Evolutionary conservation across 1,140 invertebrate species (phyloP).

Genomic region (Papilio xuthus): DNA sequence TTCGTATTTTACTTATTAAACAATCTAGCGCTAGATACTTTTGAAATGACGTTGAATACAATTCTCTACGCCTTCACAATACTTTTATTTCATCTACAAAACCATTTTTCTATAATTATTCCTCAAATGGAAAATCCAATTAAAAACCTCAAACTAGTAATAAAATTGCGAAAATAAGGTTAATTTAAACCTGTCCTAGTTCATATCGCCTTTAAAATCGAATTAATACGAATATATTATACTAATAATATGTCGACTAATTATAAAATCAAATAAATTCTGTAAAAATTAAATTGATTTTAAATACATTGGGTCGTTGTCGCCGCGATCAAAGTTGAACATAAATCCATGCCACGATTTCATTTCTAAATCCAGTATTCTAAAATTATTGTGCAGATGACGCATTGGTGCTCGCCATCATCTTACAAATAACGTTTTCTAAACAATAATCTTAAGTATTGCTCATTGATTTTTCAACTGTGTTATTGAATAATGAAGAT

Average conservation of each 20-base stretch:
- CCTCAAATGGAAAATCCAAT: conserved; percentile 7
- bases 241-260: not conserved
- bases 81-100: no score
- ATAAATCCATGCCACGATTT: conserved; percentile 34
- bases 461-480: not conserved
- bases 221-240: not conserved
- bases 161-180: not conserved
- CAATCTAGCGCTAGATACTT: not conserved
- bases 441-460: conserved; percentile 4
- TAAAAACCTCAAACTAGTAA: not conserved
- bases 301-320: not conserved
- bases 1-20: not conserved
- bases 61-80: not conserved
- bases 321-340: conserved; percentile 18
- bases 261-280: not conserved
- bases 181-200: not conserved
- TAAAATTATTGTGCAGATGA: conserved; percentile 37
- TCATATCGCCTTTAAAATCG: not conserved
- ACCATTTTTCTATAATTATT: not conserved
- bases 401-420: conserved; percentile 26
- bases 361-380: conserved; percentile 37
- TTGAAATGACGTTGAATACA: not conserved
- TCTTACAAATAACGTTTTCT: not conserved
- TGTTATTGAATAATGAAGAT: not conserved
- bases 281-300: not conserved